A percentile compares a stretch with the other conserved stretches of the same genome.
These are phyloP conservation scores for Neotragus moschatus DNA, from an alignment of 2,113 vertebrate species.

Conservation along the genomic window DNA sequence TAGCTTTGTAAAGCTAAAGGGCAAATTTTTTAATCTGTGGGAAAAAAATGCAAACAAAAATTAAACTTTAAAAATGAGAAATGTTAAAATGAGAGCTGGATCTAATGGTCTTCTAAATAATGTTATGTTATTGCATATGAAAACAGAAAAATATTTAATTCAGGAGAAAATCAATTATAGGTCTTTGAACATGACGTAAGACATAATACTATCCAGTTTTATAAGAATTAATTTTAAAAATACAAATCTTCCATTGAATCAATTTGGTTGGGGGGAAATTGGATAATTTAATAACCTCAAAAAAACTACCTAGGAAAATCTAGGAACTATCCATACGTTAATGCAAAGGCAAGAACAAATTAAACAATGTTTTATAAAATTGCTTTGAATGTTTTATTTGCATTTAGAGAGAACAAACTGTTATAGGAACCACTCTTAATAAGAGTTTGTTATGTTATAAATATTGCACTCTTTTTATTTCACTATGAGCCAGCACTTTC, in stretches of 20 bases:
- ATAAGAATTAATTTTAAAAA: not conserved
- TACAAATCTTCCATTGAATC: not conserved
- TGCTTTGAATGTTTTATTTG: not conserved
- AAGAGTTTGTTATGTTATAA: not conserved
- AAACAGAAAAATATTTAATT: not conserved
- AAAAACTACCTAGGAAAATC: not conserved
- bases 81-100: not conserved
- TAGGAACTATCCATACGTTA: not conserved
- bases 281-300: not conserved
- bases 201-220: not conserved
- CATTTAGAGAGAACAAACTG: not conserved
- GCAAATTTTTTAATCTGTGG: conserved; percentile 93
- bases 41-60: conserved; percentile 47
- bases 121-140: not conserved
- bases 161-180: not conserved
- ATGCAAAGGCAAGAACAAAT: not conserved
- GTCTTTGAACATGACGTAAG: not conserved
- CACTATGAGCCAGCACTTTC: not conserved
- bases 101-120: conserved; percentile 35
- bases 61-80: conserved; percentile 52
- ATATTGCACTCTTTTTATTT: not conserved
- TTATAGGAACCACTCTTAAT: not conserved
- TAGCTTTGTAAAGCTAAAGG: conserved; percentile 96
- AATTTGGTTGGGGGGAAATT: not conserved
- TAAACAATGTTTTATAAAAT: not conserved